These are phyloP conservation scores for Saguinus imperator DNA, from an alignment of 2,113 vertebrate genomes.

Conservation along the genomic window DNA sequence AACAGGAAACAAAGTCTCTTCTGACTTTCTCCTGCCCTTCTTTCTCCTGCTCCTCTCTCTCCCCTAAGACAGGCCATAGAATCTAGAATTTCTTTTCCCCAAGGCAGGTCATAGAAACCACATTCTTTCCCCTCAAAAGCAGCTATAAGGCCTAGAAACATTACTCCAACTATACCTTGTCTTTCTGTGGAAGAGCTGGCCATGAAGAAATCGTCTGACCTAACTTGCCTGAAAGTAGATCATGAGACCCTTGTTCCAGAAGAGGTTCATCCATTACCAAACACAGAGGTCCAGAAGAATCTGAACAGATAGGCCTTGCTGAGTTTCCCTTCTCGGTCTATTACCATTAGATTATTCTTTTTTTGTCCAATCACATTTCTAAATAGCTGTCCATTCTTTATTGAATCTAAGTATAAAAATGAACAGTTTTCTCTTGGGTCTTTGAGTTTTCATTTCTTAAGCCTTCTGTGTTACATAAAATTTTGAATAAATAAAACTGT, in stretches of 20 bases:
- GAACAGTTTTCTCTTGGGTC: neutral
- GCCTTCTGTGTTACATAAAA: neutral
- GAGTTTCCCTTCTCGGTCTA: neutral
- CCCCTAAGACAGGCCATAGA: neutral
- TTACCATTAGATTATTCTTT: neutral
- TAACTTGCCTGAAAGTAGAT: neutral
- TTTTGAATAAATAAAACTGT: neutral
- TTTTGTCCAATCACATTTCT: neutral
- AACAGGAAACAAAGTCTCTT: neutral
- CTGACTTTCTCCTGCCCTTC: neutral
- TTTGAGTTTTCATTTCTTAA: neutral
- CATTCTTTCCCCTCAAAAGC: neutral
- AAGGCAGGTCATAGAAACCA: neutral
- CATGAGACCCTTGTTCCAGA: neutral
- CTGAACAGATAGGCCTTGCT: neutral
- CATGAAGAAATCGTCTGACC: neutral
- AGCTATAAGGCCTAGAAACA: neutral
- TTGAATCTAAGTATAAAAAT: neutral
- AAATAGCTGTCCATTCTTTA: neutral
- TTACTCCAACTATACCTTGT: neutral
- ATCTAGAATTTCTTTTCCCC: neutral
- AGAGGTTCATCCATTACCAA: neutral
- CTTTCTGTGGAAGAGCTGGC: neutral
- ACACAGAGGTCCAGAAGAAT: neutral
- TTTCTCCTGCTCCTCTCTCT: neutral